Percentiles rank a stretch among this genome's conserved stretches.
Evolutionary conservation across 1,140 invertebrate species (phyloP).

Genomic region (Mycetomoellerius zeteki): DNA sequence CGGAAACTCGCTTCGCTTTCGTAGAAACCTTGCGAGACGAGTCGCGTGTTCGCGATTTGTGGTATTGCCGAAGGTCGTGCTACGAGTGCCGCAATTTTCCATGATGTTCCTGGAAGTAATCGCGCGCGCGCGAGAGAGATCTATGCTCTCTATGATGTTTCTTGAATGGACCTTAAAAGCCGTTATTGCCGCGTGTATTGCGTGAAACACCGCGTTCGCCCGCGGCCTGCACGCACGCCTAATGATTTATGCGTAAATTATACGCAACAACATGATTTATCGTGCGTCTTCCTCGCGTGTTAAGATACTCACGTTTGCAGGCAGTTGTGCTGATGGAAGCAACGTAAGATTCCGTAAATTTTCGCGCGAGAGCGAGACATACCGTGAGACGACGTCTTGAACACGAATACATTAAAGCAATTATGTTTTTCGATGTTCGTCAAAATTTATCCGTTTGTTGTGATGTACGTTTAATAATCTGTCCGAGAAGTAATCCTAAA

Average conservation of each 20-base stretch:
- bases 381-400: not conserved
- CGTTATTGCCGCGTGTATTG: not conserved
- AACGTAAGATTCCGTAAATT: constrained; percentile 18
- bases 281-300: constrained; percentile 32
- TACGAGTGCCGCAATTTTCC: constrained; percentile 44
- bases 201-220: not conserved
- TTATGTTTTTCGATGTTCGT: not conserved
- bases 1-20: constrained; percentile 43
- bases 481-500: not conserved
- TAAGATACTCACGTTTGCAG: not conserved
- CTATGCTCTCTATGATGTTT: not conserved
- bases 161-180: constrained; percentile 46
- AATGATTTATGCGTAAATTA: constrained; percentile 61
- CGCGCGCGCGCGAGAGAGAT: constrained; percentile 2
- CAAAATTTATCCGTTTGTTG: constrained; percentile 1
- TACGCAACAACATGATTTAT: constrained; percentile 49
- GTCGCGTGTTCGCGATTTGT: constrained; percentile 60
- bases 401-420: not conserved
- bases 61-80: constrained; percentile 33
- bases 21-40: constrained; percentile 46
- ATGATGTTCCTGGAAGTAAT: constrained; percentile 31
- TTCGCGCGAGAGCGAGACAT: not conserved
- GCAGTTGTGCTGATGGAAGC: constrained; percentile 34
- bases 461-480: not conserved
- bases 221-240: constrained; percentile 30